Evolutionary conservation across 2,888 invertebrate genomes (phyloP).

Genomic region (Xestia sexstrigata): DNA sequence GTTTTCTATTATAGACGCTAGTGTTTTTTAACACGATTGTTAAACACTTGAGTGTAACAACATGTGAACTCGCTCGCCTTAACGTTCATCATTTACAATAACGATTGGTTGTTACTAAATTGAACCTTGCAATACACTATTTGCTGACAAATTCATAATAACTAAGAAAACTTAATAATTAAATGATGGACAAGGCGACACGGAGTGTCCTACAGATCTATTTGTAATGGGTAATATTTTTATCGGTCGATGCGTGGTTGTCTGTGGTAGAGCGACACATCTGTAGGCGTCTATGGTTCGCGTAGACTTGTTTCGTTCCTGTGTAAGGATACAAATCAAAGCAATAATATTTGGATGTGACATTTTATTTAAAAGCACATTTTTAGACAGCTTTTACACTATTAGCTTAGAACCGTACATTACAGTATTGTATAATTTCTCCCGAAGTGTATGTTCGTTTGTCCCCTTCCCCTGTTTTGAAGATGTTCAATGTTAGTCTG

Average conservation of each 20-base stretch:
- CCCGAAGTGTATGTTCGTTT: slow-evolving; percentile 65
- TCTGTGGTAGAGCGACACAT: slow-evolving; percentile 15
- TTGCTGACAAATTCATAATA: slow-evolving; percentile 59
- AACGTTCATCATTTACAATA: slow-evolving; percentile 65
- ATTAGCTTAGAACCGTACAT: slow-evolving; percentile 70
- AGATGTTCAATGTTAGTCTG: slow-evolving; percentile 74
- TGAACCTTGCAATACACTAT: slow-evolving; percentile 72
- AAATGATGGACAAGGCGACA: slow-evolving; percentile 55
- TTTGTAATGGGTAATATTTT: slow-evolving; percentile 43
- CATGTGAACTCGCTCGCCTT: slow-evolving; percentile 43
- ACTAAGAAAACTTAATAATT: slow-evolving; percentile 41
- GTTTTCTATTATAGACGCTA: slow-evolving; percentile 81
- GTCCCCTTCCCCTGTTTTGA: slow-evolving; percentile 65
- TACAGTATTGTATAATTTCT: slow-evolving; percentile 68
- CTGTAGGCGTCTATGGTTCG: slow-evolving; percentile 51
- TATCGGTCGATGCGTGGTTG: slow-evolving; percentile 27
- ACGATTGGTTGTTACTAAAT: slow-evolving; percentile 69
- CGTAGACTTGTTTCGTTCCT: slow-evolving; percentile 78
- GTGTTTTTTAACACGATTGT: slow-evolving; percentile 83
- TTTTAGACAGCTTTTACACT: slow-evolving; percentile 79
- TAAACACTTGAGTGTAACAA: slow-evolving; percentile 68
- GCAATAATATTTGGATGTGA: slow-evolving; percentile 90
- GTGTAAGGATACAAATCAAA: slow-evolving; percentile 76
- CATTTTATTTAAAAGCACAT: slow-evolving; percentile 76
- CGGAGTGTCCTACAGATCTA: slow-evolving; percentile 50